These are phyloP conservation scores for Cottoperca gobio DNA, from an alignment of 2,797 vertebrate genomes.

Conservation along the genomic window DNA sequence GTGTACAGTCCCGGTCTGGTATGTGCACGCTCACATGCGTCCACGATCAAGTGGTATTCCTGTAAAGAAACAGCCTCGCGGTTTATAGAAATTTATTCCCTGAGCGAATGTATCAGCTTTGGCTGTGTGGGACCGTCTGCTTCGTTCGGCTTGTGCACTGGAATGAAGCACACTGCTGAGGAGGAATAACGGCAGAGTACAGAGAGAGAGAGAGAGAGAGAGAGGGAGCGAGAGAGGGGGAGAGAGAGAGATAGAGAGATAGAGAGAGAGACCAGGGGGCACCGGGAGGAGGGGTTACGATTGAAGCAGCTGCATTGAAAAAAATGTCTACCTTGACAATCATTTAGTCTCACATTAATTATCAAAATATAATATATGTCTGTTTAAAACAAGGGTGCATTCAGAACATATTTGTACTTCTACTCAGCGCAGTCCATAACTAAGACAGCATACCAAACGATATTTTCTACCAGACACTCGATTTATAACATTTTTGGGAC, in stretches of 20 bases:
- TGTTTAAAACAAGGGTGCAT: neutral
- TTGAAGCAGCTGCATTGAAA: conserved; percentile 73
- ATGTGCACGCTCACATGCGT: conserved; percentile 58
- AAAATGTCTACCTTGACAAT: conserved; percentile 62
- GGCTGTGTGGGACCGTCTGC: conserved; percentile 68
- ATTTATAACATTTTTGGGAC: neutral
- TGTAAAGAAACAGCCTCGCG: conserved; percentile 54
- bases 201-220: conserved; percentile 43
- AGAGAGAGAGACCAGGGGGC: conserved; percentile 29
- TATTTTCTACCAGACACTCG: neutral
- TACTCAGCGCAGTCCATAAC: neutral
- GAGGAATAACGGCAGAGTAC: conserved; percentile 63
- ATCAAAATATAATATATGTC: conserved; percentile 21
- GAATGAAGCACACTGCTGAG: conserved; percentile 77
- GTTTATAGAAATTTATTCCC: conserved; percentile 73
- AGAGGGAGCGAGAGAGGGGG: conserved; percentile 55
- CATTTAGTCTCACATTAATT: conserved; percentile 49
- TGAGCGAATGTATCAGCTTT: conserved; percentile 78
- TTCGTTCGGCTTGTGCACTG: conserved; percentile 80
- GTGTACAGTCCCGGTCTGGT: conserved; percentile 61
- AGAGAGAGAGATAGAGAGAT: conserved; percentile 42
- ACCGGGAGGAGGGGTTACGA: conserved; percentile 73
- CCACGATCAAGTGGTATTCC: conserved; percentile 69
- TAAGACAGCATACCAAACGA: neutral
- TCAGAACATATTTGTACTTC: neutral